These are phyloP conservation scores for Drosophila eugracilis DNA, from an alignment of 1,140 invertebrate species.

Conservation along the genomic window DNA sequence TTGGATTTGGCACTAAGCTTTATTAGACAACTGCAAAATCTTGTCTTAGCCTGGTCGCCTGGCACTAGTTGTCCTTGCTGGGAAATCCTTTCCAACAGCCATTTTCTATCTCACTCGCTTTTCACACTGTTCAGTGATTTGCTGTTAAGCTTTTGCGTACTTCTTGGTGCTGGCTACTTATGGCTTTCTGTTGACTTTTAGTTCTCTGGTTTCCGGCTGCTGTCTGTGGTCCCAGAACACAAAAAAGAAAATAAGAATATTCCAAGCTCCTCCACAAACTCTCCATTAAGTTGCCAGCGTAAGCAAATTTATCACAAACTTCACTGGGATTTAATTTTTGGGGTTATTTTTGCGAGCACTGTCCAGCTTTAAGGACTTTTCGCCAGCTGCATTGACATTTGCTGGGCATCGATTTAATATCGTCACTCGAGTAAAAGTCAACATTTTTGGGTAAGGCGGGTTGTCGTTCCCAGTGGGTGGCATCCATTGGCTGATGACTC, in stretches of 20 bases:
- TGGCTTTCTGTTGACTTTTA: conserved; percentile 69
- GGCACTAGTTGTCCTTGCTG: conserved; percentile 33
- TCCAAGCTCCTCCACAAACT: conserved; percentile 47
- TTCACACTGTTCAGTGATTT: conserved; percentile 76
- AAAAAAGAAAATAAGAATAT: too few species aligned
- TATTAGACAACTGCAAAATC: conserved; percentile 58
- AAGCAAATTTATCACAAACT: conserved; percentile 79
- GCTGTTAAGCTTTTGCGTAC: conserved; percentile 67
- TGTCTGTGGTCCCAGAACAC: conserved; percentile 31
- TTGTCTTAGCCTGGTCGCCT: conserved; percentile 23
- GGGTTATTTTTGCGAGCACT: conserved; percentile 7
- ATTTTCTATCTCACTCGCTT: conserved; percentile 33
- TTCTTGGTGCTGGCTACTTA: conserved; percentile 73
- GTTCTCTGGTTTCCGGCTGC: conserved; percentile 50
- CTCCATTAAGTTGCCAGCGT: conserved; percentile 73
- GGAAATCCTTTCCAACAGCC: conserved; percentile 33
- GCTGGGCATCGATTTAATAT: conserved; percentile 77
- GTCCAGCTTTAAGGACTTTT: conserved; percentile 47
- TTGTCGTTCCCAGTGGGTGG: not conserved
- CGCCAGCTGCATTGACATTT: conserved; percentile 34
- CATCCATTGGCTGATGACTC: conserved; percentile 25
- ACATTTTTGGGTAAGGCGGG: conserved; percentile 34
- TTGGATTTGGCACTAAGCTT: conserved; percentile 44
- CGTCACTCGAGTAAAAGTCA: conserved; percentile 71
- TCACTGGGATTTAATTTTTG: conserved; percentile 59